Conservation (phyloP, 2,113 vertebrate species). For the Apteryx owenii region DNA sequence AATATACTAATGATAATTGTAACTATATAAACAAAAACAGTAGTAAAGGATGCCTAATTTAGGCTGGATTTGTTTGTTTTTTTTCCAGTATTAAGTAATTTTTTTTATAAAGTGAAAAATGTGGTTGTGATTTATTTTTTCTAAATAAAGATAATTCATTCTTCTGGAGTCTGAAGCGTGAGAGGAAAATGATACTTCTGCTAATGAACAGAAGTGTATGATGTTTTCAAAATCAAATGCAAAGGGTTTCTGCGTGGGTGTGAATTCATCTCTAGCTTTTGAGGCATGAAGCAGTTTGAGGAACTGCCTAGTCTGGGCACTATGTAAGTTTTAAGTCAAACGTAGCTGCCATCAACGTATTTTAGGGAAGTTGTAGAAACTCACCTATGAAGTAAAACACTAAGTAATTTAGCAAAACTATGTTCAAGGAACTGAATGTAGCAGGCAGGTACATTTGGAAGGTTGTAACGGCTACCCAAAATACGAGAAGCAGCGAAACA, state of each 20-base stretch:
- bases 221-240: neutral
- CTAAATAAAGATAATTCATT: neutral
- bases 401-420: neutral
- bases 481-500: neutral
- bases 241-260: neutral
- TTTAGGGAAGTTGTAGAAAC: neutral
- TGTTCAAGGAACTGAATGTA: neutral
- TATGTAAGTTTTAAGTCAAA: neutral
- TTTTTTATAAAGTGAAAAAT: neutral
- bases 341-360: neutral
- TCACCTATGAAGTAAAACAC: neutral
- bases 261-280: neutral
- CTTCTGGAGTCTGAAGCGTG: neutral
- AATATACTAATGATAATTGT: neutral
- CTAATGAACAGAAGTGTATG: accelerated
- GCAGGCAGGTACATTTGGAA: neutral
- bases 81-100: neutral
- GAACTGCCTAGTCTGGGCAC: neutral
- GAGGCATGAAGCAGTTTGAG: neutral
- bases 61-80: neutral
- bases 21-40: neutral
- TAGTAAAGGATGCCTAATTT: neutral
- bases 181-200: neutral
- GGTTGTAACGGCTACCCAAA: neutral
- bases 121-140: neutral